Percentiles rank a stretch among this genome's conserved stretches.
Evolutionary conservation across 2,113 vertebrate species (phyloP).

Genomic region (Corydoras maculifer): DNA sequence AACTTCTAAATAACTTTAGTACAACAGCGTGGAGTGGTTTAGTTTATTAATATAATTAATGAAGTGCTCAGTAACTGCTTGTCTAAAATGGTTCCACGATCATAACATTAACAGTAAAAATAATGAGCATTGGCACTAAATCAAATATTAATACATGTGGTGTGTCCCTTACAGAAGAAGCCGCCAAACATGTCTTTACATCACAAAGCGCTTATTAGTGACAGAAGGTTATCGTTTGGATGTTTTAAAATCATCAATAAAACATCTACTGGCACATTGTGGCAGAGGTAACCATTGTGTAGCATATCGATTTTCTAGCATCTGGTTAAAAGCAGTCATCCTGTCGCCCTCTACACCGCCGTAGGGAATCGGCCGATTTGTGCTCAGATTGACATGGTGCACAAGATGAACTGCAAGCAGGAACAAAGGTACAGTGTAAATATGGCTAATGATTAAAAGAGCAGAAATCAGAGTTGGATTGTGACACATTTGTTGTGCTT

Average conservation of each 20-base stretch:
- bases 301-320: constrained; percentile 4
- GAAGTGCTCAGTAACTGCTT: background rate
- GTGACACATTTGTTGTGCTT: background rate
- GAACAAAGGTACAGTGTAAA: background rate
- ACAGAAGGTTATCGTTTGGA: background rate
- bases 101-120: background rate
- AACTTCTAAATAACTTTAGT: background rate
- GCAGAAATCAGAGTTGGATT: too few species aligned
- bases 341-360: constrained; percentile 4
- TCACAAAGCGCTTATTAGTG: background rate
- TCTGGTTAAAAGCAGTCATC: background rate
- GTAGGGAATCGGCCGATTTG: background rate
- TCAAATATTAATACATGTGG: constrained; percentile 7
- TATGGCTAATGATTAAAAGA: background rate
- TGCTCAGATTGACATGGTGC: constrained; percentile 70
- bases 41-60: constrained; percentile 32
- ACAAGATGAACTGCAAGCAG: constrained; percentile 71
- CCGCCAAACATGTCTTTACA: constrained; percentile 18
- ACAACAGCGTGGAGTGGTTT: background rate
- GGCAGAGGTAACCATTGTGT: constrained; percentile 4
- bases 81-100: background rate
- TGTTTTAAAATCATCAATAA: background rate
- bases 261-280: constrained; percentile 1
- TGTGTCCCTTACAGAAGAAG: constrained; percentile 3
- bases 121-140: constrained; percentile 7